Evolutionary conservation across 1,140 invertebrate genomes (phyloP).

Genomic region (Tribolium madens): DNA sequence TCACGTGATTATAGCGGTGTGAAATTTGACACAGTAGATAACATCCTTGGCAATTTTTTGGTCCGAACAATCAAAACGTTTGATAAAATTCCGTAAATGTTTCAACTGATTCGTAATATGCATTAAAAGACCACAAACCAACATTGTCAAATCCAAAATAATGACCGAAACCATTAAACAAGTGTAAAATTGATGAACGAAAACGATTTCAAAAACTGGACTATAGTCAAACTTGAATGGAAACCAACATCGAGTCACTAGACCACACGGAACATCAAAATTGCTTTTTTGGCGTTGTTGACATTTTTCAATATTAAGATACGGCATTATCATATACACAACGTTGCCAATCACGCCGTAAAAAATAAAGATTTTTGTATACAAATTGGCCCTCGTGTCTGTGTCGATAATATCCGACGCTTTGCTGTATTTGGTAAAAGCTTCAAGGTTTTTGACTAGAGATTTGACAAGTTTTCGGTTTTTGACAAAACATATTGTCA

Average conservation of each 20-base stretch:
- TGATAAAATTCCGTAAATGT: slow-evolving; percentile 50
- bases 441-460: slow-evolving; percentile 46
- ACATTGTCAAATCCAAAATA: slow-evolving; percentile 56
- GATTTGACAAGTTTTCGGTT: slow-evolving; percentile 49
- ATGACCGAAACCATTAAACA: slow-evolving; percentile 54
- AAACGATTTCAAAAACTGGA: slow-evolving; percentile 56
- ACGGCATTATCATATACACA: slow-evolving; percentile 55
- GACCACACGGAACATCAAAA: slow-evolving; percentile 54
- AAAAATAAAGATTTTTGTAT: slow-evolving; percentile 55
- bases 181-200: slow-evolving; percentile 54
- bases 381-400: slow-evolving; percentile 53
- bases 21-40: slow-evolving; percentile 52
- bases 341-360: slow-evolving; percentile 58
- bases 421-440: slow-evolving; percentile 52
- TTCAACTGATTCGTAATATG: slow-evolving; percentile 55
- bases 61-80: slow-evolving; percentile 6
- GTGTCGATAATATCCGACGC: slow-evolving; percentile 39
- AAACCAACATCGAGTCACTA: slow-evolving; percentile 54
- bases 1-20: slow-evolving; percentile 57
- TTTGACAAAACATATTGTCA: slow-evolving; percentile 53
- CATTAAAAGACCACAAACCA: slow-evolving; percentile 56
- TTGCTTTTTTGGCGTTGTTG: slow-evolving; percentile 34
- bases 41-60: slow-evolving; percentile 35
- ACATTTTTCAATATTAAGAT: slow-evolving; percentile 52
- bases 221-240: slow-evolving; percentile 54